Evolutionary conservation across 1,140 invertebrate genomes (phyloP).

Genomic region (Saxidomus purpurata): DNA sequence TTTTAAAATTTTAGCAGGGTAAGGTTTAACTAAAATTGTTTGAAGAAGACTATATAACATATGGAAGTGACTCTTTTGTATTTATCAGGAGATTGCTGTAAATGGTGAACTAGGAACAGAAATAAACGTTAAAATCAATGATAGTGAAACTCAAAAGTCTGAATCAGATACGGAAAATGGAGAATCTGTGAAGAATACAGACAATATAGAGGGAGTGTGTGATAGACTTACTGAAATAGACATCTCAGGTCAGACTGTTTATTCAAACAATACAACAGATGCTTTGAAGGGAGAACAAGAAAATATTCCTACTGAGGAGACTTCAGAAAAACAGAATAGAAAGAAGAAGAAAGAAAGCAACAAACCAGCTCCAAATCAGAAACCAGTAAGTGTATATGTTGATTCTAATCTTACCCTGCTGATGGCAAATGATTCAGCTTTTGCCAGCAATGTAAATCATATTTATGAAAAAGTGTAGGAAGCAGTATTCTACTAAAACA

Average conservation of each 20-base stretch:
- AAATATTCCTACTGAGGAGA: background rate
- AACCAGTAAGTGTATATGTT: background rate
- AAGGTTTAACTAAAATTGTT: too few relatives aligned
- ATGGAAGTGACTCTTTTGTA: too few relatives aligned
- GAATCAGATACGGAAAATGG: background rate
- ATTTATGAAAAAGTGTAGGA: background rate
- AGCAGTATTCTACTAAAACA: background rate
- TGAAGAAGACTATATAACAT: too few relatives aligned
- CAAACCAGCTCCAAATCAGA: conserved; percentile 14
- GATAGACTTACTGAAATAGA: conserved; percentile 20
- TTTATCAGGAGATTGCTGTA: background rate
- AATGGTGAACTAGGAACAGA: background rate
- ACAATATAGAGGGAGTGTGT: background rate
- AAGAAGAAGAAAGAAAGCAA: conserved; percentile 18
- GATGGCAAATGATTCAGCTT: too few relatives aligned
- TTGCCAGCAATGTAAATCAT: too few relatives aligned
- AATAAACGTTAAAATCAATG: background rate
- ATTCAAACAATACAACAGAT: background rate
- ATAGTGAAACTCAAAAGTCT: background rate
- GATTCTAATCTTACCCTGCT: too few relatives aligned
- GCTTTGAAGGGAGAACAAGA: background rate
- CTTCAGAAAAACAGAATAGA: background rate
- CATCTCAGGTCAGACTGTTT: background rate
- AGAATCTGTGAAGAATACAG: background rate
- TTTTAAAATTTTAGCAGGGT: too few relatives aligned